Evolutionary conservation across 2,113 vertebrate genomes (phyloP), one percentile per base, ranked within the genome.

Genomic region (Engystomops pustulosus): DNA sequence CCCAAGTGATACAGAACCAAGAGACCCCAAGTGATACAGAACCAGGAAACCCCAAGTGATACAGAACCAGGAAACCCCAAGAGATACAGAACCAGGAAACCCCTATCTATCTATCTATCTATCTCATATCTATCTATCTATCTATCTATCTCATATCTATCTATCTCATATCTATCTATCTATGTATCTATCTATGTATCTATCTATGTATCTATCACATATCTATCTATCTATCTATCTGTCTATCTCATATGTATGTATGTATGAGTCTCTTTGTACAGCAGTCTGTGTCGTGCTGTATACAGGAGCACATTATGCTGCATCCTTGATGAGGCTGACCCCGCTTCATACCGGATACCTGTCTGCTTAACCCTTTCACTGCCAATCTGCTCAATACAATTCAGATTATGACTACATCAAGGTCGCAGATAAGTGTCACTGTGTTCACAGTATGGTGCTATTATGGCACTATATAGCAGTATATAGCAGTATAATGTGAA

Each of bases 81-180:
- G n/a, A n/a, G n/a, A n/a, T n/a, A n/a, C n/a, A n/a, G n/a, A n/a
- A n/a, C n/a, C n/a, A n/a, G n/a, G n/a, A n/a, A n/a, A n/a, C 47
- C 14, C 47, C 6, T 51, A 18, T 51, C 53, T 55, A 55, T 55
- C 53, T 51, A 51, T 51, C 47, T 51, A 51, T 51, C 47, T 51
- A 51, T 18, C 47, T 51, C 47, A 1, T 51, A 51, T 51, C 47
- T 51, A 51, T 51, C 47, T 51, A 47, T 18, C 47, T 51, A 53
- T 53, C 51, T 25, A 58, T 62, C 58, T 62, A 62, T 62, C 58
- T 62, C n/a, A n/a, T n/a, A 62, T 30, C 10, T 30, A 62, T 62
- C 23, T 62, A 62, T 27, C 7, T 60, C n/a, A 1, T 55, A 10
- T 14, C n/a, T 27, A 25, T 60, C n/a, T 60, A 27, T 60, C n/a